Base-by-base conservation (phyloP, 2,888 invertebrate species). In the Laothoe populi region DNA sequence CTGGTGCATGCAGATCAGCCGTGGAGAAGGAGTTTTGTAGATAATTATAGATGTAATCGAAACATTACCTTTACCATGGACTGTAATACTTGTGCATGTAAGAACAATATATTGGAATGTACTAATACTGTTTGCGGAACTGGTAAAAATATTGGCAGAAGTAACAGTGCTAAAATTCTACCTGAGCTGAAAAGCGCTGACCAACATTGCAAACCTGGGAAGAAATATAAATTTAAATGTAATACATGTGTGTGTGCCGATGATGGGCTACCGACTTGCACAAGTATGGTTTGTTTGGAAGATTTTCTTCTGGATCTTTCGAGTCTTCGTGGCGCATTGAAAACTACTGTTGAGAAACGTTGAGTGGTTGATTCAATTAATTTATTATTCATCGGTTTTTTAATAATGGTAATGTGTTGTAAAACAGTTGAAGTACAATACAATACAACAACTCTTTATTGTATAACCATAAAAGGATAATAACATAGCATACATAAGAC, bases 51-150 rank as follows among this genome's bases (percentile, higher is more conserved):
- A 0, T 70, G 70, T 45, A 46, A 61, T 4, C 61, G 59, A 0
- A 57, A 66, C 0, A 57, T 63, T 1, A 60, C 66, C 0, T 77
- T 76, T 61, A 63, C 60, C 1, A 60, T 80, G 7, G 82, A 87
- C 64, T 87, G 88, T 35, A 83, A 81, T 35, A 62, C 58, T 45
- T 88, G 88, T 40, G 42, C 65, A 0, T 87, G 88, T 57, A 53
- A 61, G 21, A 40, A 66, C 2, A 48, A 65, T 21, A 64, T 64
- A 21, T 31, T 82, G 13, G 63, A 65, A 8, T 81, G 85, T 58
- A 75, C 78, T 0, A 61, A 66, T 0, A 75, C 66, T 2, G 24
- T 60, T 2, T 84, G 82, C 46, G 13, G 53, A 0, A 16, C 16
- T 10, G n/a, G 24, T 0, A 58, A 63, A 1, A 2, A 2, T 10